Evolutionary conservation across 2,888 invertebrate genomes (phyloP).

Genomic region (Biston betularia): DNA sequence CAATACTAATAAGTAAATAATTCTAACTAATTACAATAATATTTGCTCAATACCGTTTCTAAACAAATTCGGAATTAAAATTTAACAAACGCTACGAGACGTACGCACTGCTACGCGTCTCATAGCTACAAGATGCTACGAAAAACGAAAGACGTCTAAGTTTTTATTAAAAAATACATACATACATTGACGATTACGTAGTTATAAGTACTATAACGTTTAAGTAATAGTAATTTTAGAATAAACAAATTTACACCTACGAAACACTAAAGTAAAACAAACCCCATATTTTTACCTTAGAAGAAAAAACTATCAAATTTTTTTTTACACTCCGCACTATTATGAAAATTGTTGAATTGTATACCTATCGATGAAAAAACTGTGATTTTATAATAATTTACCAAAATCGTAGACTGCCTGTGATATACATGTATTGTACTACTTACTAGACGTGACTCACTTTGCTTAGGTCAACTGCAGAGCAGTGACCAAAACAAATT

Average conservation of each 20-base stretch:
- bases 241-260: neutral
- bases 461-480: too few species aligned
- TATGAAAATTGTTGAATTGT: too few species aligned
- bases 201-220: too few species aligned
- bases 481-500: too few species aligned
- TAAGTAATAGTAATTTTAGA: neutral
- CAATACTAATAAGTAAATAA: neutral
- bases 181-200: neutral
- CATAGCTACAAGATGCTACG: neutral
- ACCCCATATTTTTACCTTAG: neutral
- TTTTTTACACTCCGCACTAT: too few species aligned
- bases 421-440: too few species aligned
- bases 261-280: neutral
- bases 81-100: conserved; percentile 6
- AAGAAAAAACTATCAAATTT: too few species aligned
- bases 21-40: neutral
- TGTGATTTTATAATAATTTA: too few species aligned
- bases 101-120: neutral
- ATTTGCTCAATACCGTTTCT: neutral
- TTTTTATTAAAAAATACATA: too few species aligned
- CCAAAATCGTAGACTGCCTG: too few species aligned
- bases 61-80: neutral
- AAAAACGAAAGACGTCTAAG: neutral
- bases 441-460: too few species aligned
- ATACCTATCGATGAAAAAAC: too few species aligned